A percentile compares a stretch with the other conserved stretches of the same genome.
These are phyloP conservation scores for Cephus rjabovi DNA, from an alignment of 2,888 invertebrate species.

Conservation along the genomic window DNA sequence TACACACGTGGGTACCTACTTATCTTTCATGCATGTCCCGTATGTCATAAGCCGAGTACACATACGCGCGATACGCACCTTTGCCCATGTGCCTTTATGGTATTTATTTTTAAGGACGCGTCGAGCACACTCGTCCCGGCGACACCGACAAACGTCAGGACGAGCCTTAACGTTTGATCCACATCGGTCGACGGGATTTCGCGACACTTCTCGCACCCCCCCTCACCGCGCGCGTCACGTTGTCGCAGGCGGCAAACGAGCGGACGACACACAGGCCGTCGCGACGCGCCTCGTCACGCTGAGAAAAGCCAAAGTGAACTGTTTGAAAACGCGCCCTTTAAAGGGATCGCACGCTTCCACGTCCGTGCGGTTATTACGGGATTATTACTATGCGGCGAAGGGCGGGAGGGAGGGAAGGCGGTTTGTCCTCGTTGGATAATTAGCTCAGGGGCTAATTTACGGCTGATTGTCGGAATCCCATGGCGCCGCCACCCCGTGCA, in stretches of 20 bases:
- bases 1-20: neutral
- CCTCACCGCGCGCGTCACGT: neutral
- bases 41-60: neutral
- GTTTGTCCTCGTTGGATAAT: conserved; percentile 38
- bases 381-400: neutral
- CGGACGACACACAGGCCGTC: neutral
- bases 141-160: conserved; percentile 13
- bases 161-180: conserved; percentile 30
- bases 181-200: conserved; percentile 9
- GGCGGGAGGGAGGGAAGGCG: neutral
- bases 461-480: conserved; percentile 40
- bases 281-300: neutral
- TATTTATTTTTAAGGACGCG: conserved; percentile 7
- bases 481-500: neutral
- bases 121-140: conserved; percentile 10
- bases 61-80: neutral
- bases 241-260: neutral
- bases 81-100: conserved; percentile 10
- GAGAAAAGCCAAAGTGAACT: neutral
- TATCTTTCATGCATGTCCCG: neutral
- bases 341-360: neutral
- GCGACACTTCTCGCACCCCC: conserved; percentile 13
- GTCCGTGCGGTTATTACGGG: neutral
- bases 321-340: neutral
- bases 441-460: conserved; percentile 59